Evolutionary conservation across 2,797 vertebrate genomes (phyloP).

Genomic region (Pteropus rufus): DNA sequence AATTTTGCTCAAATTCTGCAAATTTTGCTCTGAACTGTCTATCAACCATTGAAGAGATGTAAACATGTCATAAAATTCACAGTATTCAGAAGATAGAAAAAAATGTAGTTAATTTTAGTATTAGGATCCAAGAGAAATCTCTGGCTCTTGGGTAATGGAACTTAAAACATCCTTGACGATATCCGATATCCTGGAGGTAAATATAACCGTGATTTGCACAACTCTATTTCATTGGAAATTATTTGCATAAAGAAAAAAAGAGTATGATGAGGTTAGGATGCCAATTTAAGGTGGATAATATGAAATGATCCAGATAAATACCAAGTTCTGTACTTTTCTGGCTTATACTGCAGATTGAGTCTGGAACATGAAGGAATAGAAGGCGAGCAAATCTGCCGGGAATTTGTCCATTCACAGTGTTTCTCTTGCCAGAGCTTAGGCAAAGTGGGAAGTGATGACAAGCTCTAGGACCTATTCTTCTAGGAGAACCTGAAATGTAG

Average conservation of each 20-base stretch:
- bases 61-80: background rate
- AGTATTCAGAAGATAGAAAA: background rate
- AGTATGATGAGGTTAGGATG: rapidly evolving
- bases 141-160: background rate
- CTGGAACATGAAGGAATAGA: background rate
- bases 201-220: background rate
- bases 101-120: background rate
- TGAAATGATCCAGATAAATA: background rate
- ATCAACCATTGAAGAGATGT: background rate
- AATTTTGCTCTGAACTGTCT: background rate
- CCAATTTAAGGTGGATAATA: background rate
- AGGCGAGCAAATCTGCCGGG: rapidly evolving
- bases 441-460: background rate
- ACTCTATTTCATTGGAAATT: background rate
- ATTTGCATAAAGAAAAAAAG: background rate
- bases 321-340: background rate
- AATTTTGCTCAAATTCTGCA: background rate
- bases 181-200: background rate
- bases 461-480: background rate
- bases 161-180: rapidly evolving
- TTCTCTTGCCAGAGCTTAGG: background rate
- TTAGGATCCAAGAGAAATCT: background rate
- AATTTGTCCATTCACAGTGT: background rate
- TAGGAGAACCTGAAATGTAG: background rate
- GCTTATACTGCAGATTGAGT: background rate